Percentiles rank a stretch among this genome's conserved stretches.
Evolutionary conservation across 2,113 vertebrate genomes (phyloP).

Genomic region (Gopherus evgoodei): DNA sequence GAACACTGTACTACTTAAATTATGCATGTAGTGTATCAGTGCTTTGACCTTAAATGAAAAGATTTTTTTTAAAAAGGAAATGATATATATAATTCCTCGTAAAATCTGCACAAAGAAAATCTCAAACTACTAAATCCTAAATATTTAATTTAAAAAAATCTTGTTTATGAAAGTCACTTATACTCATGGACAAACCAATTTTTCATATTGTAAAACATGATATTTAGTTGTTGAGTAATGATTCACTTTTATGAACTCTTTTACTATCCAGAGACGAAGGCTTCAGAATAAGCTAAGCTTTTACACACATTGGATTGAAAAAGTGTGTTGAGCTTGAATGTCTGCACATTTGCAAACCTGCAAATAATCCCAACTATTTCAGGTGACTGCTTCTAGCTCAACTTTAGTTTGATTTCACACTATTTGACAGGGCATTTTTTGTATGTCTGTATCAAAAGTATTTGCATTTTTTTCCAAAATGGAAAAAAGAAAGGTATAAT

Average conservation of each 20-base stretch:
- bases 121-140: background rate
- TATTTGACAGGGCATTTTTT: background rate
- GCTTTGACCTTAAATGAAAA: constrained; percentile 53
- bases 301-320: background rate
- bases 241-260: background rate
- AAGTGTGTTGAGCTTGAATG: background rate
- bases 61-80: constrained; percentile 2
- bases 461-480: background rate
- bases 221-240: background rate
- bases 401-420: background rate
- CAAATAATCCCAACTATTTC: background rate
- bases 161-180: constrained; percentile 28
- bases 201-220: constrained; percentile 6
- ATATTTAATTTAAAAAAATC: background rate
- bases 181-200: background rate
- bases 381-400: background rate
- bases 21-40: constrained; percentile 31
- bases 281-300: constrained; percentile 11
- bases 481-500: background rate
- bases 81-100: constrained; percentile 1
- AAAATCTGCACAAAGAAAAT: constrained; percentile 43
- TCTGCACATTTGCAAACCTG: background rate
- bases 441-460: background rate
- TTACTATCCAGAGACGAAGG: background rate
- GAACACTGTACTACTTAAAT: constrained; percentile 46